Base-by-base conservation (phyloP, 2,888 invertebrate species). In the Spilosoma lubricipeda region DNA sequence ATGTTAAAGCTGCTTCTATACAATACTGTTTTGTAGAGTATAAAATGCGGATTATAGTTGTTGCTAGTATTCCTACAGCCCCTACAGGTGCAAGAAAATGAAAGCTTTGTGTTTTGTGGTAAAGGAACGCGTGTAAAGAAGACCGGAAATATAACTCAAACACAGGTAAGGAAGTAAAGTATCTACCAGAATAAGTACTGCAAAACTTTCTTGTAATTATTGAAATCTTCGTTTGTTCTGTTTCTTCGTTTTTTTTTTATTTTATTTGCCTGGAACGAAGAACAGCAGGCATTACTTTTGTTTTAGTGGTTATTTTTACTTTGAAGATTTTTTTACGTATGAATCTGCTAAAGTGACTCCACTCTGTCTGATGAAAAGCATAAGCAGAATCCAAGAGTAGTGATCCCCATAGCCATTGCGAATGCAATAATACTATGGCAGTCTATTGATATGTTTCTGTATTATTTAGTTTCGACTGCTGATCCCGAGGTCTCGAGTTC, bases 161-260 rank as follows among this genome's bases (percentile, higher is more conserved):
- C 45, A 65, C 33, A 36, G 45, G 33, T 30, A 52, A 48, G 23
- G 64, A 52, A 39, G 48, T 48, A 65, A 52, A 65, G 15, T 39
- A 52, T 66, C 36, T 66, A 66, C 30, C 27, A 71, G 20, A 39
- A 71, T 9, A 23, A 15, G 36, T 66, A 39, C 8, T 30, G 63
- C 23, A 33, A 27, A 42, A 83, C 84, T 81, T 77, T 77, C 70
- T 70, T 74, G 77, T 85, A 85, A 86, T 86, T 85, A 85, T 85
- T 78, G 82, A 77, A 79, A 79, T 78, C 77, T 77, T 75, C n/a
- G n/a, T n/a, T n/a, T n/a, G n/a, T n/a, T n/a, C 77, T 36, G 39
- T 42, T 68, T 48, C 23, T 75, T 66, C 15, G 30, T 7, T 30
- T 30, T 7, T 30, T 30, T 59, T 73, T 45, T 13, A 42, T 77